phyloP scores from a whole-genome alignment of 1,140 invertebrate species.

The Drosophila quadrilineata region DNA sequence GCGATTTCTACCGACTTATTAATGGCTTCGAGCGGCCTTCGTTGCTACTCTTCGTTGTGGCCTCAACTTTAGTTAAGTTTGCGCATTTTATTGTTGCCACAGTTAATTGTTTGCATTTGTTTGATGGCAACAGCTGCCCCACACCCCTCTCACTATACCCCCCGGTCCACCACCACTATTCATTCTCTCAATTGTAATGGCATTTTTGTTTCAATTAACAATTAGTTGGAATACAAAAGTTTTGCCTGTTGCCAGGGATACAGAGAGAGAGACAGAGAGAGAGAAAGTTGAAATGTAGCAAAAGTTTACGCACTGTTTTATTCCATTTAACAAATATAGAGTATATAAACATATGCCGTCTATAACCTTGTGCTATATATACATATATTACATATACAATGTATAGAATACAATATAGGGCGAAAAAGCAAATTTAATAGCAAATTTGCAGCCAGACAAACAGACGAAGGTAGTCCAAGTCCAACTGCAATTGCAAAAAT shows the following conservation, averaged over 20 bases:
- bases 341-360: slow-evolving; percentile 50
- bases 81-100: slow-evolving; percentile 63
- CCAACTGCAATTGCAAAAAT: no score
- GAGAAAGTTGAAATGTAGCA: slow-evolving; percentile 34
- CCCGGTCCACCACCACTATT: background rate
- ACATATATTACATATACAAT: no score
- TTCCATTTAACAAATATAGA: slow-evolving; percentile 60
- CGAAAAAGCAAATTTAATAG: no score
- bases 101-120: slow-evolving; percentile 74
- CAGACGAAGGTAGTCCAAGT: no score
- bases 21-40: slow-evolving; percentile 16
- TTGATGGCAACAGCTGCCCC: slow-evolving; percentile 47
- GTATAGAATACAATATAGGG: no score
- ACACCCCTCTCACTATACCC: background rate
- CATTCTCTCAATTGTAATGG: slow-evolving; percentile 2
- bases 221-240: slow-evolving; percentile 57
- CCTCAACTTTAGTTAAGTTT: slow-evolving; percentile 33
- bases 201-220: slow-evolving; percentile 73
- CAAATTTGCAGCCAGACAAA: no score
- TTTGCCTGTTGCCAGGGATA: slow-evolving; percentile 16
- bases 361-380: no score
- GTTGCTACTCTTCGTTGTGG: slow-evolving; percentile 1
- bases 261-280: background rate
- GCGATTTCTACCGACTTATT: slow-evolving; percentile 14
- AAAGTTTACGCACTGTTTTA: slow-evolving; percentile 44